phyloP scores from a whole-genome alignment of 2,797 vertebrate species.

The Setipinna tenuifilis region DNA sequence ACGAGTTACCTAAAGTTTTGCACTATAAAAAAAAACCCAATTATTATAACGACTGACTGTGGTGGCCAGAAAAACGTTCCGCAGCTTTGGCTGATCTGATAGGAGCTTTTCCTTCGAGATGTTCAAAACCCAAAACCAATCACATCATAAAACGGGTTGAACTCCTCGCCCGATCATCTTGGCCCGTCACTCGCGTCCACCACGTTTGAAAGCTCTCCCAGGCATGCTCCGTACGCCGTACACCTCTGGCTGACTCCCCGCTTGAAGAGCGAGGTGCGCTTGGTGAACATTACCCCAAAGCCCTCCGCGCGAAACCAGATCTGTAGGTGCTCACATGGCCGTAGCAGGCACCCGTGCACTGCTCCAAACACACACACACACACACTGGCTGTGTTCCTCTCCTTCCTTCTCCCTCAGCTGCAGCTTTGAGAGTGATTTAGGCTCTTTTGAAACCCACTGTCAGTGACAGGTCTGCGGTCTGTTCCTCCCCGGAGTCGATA shows the following conservation, averaged over 20 bases:
- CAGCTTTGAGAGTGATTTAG: background rate
- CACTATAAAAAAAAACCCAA: background rate
- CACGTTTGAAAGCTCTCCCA: background rate
- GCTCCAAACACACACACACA: slow-evolving; percentile 13
- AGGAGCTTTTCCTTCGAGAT: background rate
- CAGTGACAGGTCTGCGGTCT: slow-evolving; percentile 5
- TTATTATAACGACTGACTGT: background rate
- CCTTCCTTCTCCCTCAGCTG: background rate
- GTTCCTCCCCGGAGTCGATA: background rate
- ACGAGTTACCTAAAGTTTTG: background rate
- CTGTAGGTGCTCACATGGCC: background rate
- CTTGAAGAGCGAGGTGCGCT: background rate
- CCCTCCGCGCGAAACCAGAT: background rate
- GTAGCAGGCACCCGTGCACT: too few species aligned
- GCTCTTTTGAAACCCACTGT: background rate
- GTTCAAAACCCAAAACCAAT: background rate
- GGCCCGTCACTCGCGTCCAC: background rate
- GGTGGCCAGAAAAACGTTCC: background rate
- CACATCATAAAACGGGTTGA: background rate
- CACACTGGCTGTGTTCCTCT: background rate
- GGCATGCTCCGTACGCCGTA: background rate
- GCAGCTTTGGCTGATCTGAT: background rate
- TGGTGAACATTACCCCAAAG: background rate
- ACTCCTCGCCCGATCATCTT: background rate
- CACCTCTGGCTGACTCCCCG: background rate